Base-by-base conservation (phyloP, 2,113 vertebrate species). In the Fregetta grallaria region DNA sequence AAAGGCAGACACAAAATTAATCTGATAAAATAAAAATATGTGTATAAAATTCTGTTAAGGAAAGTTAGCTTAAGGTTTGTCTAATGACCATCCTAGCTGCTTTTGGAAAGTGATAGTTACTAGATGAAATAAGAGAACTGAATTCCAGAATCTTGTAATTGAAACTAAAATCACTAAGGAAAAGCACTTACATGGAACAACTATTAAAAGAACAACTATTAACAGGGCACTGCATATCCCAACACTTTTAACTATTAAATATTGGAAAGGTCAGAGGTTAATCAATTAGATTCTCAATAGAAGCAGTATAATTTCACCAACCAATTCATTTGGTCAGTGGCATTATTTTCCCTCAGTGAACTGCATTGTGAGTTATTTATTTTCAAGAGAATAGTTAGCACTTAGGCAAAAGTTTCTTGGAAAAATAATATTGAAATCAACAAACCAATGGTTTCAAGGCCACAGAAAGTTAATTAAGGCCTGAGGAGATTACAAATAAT, bases 1-100 rank as follows among this genome's bases (percentile, higher is more conserved):
- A 92, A 81, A 78, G 26, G 21, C 44, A 89, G 72, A 82, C 17
- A 92, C 26, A 91, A 90, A 86, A 96, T 91, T 94, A 96, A 90
- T 96, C 63, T 93, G 19, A 53, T 95, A 78, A 96, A 77, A 96
- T 47, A 63, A 74, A 92, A 79, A 87, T 61, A 97, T 34, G 12
- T 34, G 27, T 97, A 77, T 95, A 73, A 93, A 96, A 95, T 92
- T 32, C 32, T 40, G 6, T 76, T 53, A 44, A 94, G 26, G 36
- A 75, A 88, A 91, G 11, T 34, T 89, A 79, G 38, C 32, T 77
- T 74, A 91, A 94, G 10, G 6, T 53, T 78, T 91, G 13, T 32
- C 45, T 88, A 88, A 87, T 73, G 75, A 81, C 16, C 86, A 61
- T 32, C 36, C 32, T 73, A 85, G 19, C 70, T 96, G 40, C 65